These are phyloP conservation scores for Penaeus monodon DNA, from an alignment of 2,888 invertebrate genomes.

Conservation along the genomic window DNA sequence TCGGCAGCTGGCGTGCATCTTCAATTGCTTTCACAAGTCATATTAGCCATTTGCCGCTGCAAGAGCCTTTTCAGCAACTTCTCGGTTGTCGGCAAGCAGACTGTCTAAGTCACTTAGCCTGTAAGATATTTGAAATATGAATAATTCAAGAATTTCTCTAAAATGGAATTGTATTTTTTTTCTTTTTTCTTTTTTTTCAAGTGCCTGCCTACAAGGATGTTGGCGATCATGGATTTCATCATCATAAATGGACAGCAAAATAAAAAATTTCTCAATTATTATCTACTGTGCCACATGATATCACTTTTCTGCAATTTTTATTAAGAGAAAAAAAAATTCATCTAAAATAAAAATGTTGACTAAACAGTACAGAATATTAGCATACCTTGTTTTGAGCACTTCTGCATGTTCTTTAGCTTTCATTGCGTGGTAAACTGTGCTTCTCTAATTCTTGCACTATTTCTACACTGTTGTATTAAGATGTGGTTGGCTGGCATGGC, in stretches of 20 bases:
- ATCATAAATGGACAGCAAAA: background rate
- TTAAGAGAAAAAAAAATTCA: background rate
- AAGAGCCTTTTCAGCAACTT: constrained; percentile 83
- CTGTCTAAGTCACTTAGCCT: constrained; percentile 78
- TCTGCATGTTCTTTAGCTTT: constrained; percentile 77
- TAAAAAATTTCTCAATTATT: background rate
- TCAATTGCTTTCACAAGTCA: constrained; percentile 82
- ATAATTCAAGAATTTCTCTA: background rate
- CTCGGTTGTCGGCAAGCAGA: constrained; percentile 78
- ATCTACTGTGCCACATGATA: background rate
- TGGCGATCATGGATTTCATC: too few relatives aligned
- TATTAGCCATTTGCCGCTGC: constrained; percentile 91
- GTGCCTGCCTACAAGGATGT: too few relatives aligned
- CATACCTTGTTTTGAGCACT: constrained; percentile 70
- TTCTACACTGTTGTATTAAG: constrained; percentile 34
- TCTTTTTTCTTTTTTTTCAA: too few relatives aligned
- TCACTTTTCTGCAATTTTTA: background rate
- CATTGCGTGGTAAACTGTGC: constrained; percentile 73
- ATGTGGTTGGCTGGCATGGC: constrained; percentile 32
- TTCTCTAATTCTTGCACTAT: constrained; percentile 66
- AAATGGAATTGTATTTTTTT: background rate
- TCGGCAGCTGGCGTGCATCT: constrained; percentile 78
- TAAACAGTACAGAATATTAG: background rate
- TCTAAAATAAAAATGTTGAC: background rate
- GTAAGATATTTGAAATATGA: background rate